Percentiles rank a stretch among this genome's conserved stretches.
Evolutionary conservation across 1,140 invertebrate species (phyloP).

Genomic region (Drosophila setifemur): DNA sequence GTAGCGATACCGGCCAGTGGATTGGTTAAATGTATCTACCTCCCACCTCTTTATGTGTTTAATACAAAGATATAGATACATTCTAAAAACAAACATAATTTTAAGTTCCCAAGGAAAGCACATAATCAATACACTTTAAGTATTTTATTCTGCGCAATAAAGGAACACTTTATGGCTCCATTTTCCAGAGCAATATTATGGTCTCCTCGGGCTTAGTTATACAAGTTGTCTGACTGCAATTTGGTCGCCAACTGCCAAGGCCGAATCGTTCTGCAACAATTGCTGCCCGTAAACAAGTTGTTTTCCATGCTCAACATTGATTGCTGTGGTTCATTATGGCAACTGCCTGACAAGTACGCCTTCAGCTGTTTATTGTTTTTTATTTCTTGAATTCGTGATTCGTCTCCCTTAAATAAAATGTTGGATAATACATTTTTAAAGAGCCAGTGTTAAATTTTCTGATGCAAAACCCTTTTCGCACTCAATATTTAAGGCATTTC

Average conservation of each 20-base stretch:
- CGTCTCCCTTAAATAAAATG: too few relatives aligned
- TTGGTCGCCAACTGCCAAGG: slow-evolving; percentile 40
- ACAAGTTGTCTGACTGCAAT: slow-evolving; percentile 10
- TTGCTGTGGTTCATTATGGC: slow-evolving; percentile 22
- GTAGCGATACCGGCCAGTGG: background rate
- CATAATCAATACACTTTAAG: too few relatives aligned
- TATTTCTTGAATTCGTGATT: background rate
- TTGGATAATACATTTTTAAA: too few relatives aligned
- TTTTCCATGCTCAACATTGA: background rate
- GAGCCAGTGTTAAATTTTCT: too few relatives aligned
- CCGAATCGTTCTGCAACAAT: background rate
- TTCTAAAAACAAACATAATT: too few relatives aligned
- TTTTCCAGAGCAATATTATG: too few relatives aligned
- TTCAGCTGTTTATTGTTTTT: background rate
- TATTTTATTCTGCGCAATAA: too few relatives aligned
- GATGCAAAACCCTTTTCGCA: slow-evolving; percentile 4
- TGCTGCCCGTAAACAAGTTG: slow-evolving; percentile 22
- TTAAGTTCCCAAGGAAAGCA: too few relatives aligned
- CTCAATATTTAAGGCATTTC: slow-evolving; percentile 9
- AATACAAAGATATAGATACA: too few relatives aligned
- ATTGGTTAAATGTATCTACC: background rate
- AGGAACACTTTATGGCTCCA: too few relatives aligned
- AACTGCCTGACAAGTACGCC: background rate
- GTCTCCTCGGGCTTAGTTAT: background rate
- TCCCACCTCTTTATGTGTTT: too few relatives aligned